These are phyloP conservation scores for Pseudomyrmex dendroicus DNA, from an alignment of 1,140 invertebrate species.

Conservation along the genomic window DNA sequence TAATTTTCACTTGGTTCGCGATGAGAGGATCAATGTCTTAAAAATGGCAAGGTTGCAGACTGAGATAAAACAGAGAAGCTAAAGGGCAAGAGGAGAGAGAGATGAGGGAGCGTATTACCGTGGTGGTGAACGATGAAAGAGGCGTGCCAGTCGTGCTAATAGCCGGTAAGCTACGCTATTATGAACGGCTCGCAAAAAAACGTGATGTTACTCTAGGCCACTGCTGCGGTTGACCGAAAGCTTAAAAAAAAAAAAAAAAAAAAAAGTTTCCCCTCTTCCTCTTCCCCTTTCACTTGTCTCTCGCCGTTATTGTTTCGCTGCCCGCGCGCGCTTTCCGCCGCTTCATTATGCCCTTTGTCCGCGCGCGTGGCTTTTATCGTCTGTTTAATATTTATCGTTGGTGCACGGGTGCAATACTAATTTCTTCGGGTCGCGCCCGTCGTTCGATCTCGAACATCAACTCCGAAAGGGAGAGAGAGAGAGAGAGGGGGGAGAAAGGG, in stretches of 20 bases:
- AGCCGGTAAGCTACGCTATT: constrained; percentile 79
- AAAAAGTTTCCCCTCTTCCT: constrained; percentile 33
- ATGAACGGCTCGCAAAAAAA: constrained; percentile 70
- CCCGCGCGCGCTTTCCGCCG: constrained; percentile 56
- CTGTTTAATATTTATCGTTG: constrained; percentile 72
- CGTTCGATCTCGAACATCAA: constrained; percentile 53
- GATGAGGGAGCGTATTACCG: constrained; percentile 48
- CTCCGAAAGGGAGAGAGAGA: neutral
- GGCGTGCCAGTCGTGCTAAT: constrained; percentile 77
- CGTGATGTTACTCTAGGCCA: constrained; percentile 73
- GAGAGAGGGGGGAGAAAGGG: neutral
- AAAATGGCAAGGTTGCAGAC: neutral
- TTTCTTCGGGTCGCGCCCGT: constrained; percentile 62
- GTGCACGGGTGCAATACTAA: constrained; percentile 59
- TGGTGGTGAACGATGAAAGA: constrained; percentile 77
- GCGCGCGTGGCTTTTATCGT: constrained; percentile 40
- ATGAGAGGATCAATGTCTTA: constrained; percentile 11
- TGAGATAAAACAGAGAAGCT: constrained; percentile 29
- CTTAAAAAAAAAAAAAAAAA: constrained; percentile 54
- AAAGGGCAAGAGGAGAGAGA: neutral
- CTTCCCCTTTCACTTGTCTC: neutral
- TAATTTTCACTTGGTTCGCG: neutral
- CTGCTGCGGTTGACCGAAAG: constrained; percentile 56
- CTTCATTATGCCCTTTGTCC: constrained; percentile 67
- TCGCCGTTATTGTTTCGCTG: constrained; percentile 62